phyloP scores from a whole-genome alignment of 2,113 vertebrate genomes.

The Romanogobio albipinnatus region DNA sequence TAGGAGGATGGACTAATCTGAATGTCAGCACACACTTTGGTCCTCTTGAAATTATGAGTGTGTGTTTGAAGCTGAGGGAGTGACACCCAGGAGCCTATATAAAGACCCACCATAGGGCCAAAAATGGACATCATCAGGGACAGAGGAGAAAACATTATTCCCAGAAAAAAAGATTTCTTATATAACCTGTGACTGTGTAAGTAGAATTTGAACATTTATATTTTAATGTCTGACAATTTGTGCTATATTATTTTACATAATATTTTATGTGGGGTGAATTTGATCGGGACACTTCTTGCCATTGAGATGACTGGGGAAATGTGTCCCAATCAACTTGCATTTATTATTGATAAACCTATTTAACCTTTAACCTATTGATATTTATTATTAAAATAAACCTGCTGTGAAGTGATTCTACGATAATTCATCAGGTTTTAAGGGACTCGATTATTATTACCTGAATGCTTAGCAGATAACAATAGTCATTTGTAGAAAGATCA shows the following conservation, averaged over 20 bases:
- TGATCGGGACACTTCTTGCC: no score
- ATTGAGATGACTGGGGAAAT: no score
- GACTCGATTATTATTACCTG: no score
- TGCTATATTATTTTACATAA: no score
- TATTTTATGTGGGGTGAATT: background rate
- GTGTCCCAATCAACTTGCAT: no score
- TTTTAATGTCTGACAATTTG: background rate
- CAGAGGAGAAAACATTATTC: background rate
- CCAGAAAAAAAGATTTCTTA: background rate
- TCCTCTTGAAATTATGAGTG: slow-evolving; percentile 21
- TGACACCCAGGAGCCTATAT: slow-evolving; percentile 65
- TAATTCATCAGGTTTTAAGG: background rate
- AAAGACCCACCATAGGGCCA: slow-evolving; percentile 48
- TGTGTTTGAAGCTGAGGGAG: slow-evolving; percentile 28
- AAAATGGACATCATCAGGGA: background rate
- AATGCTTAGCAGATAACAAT: background rate
- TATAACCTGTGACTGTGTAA: background rate
- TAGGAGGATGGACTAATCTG: slow-evolving; percentile 64
- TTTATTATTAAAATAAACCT: no score
- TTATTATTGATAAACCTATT: no score
- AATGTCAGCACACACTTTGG: slow-evolving; percentile 54
- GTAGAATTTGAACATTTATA: slow-evolving; percentile 1
- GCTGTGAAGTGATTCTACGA: background rate
- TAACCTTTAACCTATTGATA: no score
- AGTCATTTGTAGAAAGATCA: background rate